A percentile compares a stretch with the other conserved stretches of the same genome.
Conservation (phyloP, 2,113 vertebrate species). For the Cisticola juncidis region DNA sequence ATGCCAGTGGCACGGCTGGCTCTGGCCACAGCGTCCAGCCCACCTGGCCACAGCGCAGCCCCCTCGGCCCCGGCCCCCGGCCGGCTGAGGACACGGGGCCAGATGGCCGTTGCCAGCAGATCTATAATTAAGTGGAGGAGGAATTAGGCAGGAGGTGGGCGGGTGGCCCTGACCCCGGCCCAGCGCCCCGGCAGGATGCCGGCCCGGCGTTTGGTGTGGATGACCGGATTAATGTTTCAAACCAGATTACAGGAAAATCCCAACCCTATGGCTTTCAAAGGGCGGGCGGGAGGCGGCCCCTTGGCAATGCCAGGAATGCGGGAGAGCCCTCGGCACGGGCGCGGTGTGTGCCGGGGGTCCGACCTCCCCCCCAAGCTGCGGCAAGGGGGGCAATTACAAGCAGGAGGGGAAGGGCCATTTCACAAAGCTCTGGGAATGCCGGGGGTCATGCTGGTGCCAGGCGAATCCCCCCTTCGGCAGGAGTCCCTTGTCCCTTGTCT, state of each 20-base stretch:
- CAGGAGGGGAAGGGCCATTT: not conserved
- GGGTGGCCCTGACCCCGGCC: not conserved
- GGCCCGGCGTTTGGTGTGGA: slow-evolving; percentile 31
- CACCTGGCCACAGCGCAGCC: rapidly evolving
- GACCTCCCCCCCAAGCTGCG: not conserved
- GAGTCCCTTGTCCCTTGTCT: not conserved
- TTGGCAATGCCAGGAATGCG: slow-evolving; percentile 61
- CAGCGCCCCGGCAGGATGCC: slow-evolving; percentile 8
- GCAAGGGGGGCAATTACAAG: not conserved
- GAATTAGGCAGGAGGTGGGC: not conserved
- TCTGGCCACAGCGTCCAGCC: not conserved
- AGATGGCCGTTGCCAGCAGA: slow-evolving; percentile 28
- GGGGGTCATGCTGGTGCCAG: not conserved
- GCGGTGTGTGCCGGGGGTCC: not conserved
- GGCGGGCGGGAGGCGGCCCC: slow-evolving; percentile 6
- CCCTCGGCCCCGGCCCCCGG: not conserved
- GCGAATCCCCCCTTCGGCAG: not conserved
- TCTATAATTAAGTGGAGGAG: slow-evolving; percentile 17
- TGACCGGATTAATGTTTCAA: slow-evolving; percentile 42
- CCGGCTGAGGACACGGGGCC: slow-evolving; percentile 7
- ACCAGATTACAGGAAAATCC: slow-evolving; percentile 48
- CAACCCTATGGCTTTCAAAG: slow-evolving; percentile 26
- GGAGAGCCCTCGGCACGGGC: slow-evolving; percentile 6
- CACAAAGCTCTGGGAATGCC: not conserved
- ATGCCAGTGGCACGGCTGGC: rapidly evolving